Base-by-base conservation (phyloP, 2,888 invertebrate genomes). In the Choristoneura rosaceana region DNA sequence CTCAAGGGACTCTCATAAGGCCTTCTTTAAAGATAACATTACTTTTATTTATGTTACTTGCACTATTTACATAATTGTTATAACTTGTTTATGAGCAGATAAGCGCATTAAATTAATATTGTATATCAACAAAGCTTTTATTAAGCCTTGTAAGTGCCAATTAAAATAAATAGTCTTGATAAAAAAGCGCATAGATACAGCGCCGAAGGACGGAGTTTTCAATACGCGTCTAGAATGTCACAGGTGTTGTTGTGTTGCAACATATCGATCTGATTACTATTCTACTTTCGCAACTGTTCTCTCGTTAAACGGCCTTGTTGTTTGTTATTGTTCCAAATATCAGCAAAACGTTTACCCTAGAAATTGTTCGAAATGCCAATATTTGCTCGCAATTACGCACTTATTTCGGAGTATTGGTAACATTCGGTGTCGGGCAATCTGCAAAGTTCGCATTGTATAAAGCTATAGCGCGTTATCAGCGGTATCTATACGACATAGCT, bases 1-100 rank as follows among this genome's bases (percentile, higher is more conserved):
- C 90, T 95, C 55, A 95, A 95, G 82, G 95, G 95, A 69, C 90
- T 95, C 59, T 92, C 95, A 69, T 92, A 89, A 82, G 74, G 25
- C 76, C 8, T 38, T 43, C 12, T 34, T 34, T 15, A 9, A 55
- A 66, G 41, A 52, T 41, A 55, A 64, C 34, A 25, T 47, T 34
- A 61, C 17, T 1, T 45, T 62, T 14, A 62, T 45, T 68, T 60
- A 63, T 52, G 59, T 63, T 69, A 69, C 59, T 69, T 50, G 15
- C 55, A 73, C 58, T 64, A 69, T 73, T 69, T 64, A 69, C 73
- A 69, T 73, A 68, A 73, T 73, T 73, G 69, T 69, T 73, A 73
- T 52, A 60, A 17, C 59, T 68, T 60, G 73, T 73, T 73, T 73
- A 68, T 64, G 64, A 63, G 25, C 58, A 62, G 68, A 73, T 73